Percentiles rank a stretch among this genome's conserved stretches.
Evolutionary conservation across 2,113 vertebrate genomes (phyloP).

Genomic region (Pseudorectes ferrugineus): DNA sequence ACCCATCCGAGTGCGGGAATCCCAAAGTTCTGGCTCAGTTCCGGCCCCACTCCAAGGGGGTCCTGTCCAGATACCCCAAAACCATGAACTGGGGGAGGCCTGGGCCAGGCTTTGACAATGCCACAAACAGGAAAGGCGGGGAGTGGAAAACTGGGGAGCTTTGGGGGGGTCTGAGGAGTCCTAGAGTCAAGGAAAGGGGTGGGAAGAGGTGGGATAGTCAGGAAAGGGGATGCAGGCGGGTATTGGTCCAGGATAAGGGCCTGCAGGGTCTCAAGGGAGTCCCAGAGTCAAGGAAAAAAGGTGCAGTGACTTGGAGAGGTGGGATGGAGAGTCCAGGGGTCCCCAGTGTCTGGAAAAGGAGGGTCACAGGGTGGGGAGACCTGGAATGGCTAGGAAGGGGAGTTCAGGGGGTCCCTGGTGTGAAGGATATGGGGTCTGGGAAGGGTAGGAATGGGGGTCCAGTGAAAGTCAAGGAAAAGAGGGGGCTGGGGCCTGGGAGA

Average conservation of each 20-base stretch:
- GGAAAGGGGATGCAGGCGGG: neutral
- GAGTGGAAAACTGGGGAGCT: neutral
- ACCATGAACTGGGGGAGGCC: neutral
- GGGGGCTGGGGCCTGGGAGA: neutral
- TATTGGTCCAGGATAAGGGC: neutral
- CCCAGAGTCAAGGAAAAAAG: neutral
- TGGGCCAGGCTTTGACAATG: neutral
- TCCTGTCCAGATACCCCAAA: neutral
- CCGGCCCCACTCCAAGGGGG: neutral
- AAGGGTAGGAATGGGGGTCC: neutral
- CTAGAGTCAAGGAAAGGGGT: neutral
- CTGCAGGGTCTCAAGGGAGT: neutral
- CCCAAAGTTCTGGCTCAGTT: neutral
- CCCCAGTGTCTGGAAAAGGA: neutral
- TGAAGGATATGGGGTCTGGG: too few relatives aligned
- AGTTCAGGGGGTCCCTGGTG: neutral
- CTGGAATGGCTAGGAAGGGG: neutral
- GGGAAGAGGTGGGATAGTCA: neutral
- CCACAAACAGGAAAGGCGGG: neutral
- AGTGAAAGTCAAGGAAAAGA: neutral
- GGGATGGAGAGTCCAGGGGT: neutral
- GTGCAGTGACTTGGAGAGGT: neutral
- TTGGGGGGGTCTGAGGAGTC: neutral
- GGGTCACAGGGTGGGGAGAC: neutral
- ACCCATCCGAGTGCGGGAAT: neutral